These are phyloP conservation scores for Hyles lineata DNA, from an alignment of 2,888 invertebrate genomes.

Conservation along the genomic window DNA sequence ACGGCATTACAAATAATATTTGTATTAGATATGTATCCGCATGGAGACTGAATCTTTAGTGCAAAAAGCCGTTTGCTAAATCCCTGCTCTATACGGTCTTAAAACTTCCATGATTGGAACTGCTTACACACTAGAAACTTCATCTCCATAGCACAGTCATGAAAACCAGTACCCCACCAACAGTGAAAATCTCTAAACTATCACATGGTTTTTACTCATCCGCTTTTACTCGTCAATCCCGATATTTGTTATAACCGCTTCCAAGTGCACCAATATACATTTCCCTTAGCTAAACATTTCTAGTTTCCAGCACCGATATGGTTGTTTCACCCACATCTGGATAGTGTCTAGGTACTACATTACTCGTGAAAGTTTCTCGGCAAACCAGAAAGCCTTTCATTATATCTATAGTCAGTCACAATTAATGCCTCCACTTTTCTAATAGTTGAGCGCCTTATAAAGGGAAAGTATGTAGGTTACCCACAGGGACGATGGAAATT, in stretches of 20 bases:
- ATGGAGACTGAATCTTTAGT: too few species aligned
- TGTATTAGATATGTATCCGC: too few species aligned
- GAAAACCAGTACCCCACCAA: neutral
- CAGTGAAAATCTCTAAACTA: neutral
- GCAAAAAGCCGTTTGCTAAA: too few species aligned
- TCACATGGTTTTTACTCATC: neutral
- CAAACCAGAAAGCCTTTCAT: slow-evolving; percentile 48
- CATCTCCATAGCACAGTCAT: too few species aligned
- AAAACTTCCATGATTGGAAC: too few species aligned
- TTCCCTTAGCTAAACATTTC: slow-evolving; percentile 28
- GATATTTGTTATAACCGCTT: slow-evolving; percentile 5
- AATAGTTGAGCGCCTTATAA: neutral
- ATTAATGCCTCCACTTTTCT: slow-evolving; percentile 24
- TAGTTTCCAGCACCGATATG: slow-evolving; percentile 24
- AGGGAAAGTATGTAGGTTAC: slow-evolving; percentile 26
- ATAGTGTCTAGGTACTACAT: slow-evolving; percentile 32
- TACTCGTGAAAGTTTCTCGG: slow-evolving; percentile 50
- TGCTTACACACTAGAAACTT: too few species aligned
- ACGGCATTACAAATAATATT: too few species aligned
- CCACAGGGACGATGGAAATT: slow-evolving; percentile 10
- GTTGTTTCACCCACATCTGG: slow-evolving; percentile 48
- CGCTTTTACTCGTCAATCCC: neutral
- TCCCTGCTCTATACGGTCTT: too few species aligned
- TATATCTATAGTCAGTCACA: slow-evolving; percentile 33
- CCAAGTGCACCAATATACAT: slow-evolving; percentile 16